Base-by-base conservation (phyloP, 2,797 vertebrate genomes). In the Carduelis carduelis region DNA sequence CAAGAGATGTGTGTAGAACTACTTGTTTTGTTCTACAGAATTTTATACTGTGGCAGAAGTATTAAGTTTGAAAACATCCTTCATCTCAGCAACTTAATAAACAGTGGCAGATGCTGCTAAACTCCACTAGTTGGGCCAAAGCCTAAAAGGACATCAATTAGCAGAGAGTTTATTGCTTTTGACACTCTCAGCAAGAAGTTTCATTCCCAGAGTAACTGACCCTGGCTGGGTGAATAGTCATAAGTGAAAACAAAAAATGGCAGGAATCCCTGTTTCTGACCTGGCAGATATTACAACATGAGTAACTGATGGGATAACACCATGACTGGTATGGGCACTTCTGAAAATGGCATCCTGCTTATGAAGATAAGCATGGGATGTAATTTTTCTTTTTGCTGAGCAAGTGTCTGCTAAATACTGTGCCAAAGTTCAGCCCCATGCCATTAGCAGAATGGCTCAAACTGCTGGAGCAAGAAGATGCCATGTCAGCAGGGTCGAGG, bases 71-170 rank as follows among this genome's bases (percentile, higher is more conserved):
- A 93, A 79, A 69, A 50, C 30, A 7, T 30, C 64, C 86, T 87
- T 91, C 85, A 11, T 92, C 76, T 90, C 15, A 30, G 30, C 87
- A 83, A 87, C 84, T 96, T 98, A 96, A 97, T 91, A 74, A 94
- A 56, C 28, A 57, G 76, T 96, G 97, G 94, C 97, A 97, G 96
- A 94, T 82, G 96, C 87, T 82, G 89, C 96, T 66, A 60, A 68
- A 95, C 80, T 96, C 74, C 9, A 34, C 79, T 66, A 64, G 89
- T 65, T 66, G 82, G 92, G 95, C 95, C 87, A 60, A 85, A 95
- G 80, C 88, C 78, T 20, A 92, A 80, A 86, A 96, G 94, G 77
- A 66, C 39, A 34, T 97, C 93, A 92, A 75, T 95, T 97, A 97
- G 78, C 89, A 88, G 86, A 81, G 76, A 65, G 49, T 88, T 96